Evolutionary conservation across 2,888 invertebrate species (phyloP).

Genomic region (Sylvicola fuscatus): DNA sequence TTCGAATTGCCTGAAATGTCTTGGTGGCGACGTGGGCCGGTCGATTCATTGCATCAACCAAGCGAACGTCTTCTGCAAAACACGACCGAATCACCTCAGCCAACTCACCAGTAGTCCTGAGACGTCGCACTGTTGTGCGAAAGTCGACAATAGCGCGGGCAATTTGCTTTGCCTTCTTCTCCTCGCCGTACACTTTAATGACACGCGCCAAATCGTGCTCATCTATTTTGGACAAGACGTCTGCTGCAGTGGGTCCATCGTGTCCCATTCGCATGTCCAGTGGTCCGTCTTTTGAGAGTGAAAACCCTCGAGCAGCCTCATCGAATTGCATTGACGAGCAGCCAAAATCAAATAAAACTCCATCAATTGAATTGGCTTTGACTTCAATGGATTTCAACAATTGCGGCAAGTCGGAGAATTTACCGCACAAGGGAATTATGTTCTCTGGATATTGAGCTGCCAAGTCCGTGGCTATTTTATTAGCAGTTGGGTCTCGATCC

Average conservation of each 20-base stretch:
- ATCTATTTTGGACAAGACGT: constrained; percentile 59
- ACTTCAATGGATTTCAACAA: constrained; percentile 38
- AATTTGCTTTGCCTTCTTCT: constrained; percentile 67
- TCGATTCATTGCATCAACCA: constrained; percentile 52
- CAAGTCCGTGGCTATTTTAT: constrained; percentile 42
- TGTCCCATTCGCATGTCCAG: constrained; percentile 89
- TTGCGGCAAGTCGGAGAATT: constrained; percentile 66
- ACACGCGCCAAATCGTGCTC: constrained; percentile 64
- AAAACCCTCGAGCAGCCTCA: constrained; percentile 61
- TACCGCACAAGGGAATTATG: constrained; percentile 65
- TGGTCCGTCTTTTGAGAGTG: constrained; percentile 64
- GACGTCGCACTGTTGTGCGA: constrained; percentile 47
- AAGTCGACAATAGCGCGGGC: constrained; percentile 74
- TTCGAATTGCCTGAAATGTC: constrained; percentile 80
- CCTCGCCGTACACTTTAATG: constrained; percentile 83
- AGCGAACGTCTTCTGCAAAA: constrained; percentile 29
- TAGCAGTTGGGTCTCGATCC: constrained; percentile 73
- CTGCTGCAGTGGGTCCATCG: constrained; percentile 61
- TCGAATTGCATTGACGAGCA: constrained; percentile 94
- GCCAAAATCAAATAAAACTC: constrained; percentile 80
- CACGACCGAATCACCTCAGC: constrained; percentile 50
- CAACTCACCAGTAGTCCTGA: constrained; percentile 67
- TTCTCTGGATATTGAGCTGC: constrained; percentile 41
- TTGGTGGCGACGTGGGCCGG: constrained; percentile 71
- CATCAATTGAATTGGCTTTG: constrained; percentile 52